phyloP scores from a whole-genome alignment of 1,140 invertebrate species.

The Sarcophaga bullata region DNA sequence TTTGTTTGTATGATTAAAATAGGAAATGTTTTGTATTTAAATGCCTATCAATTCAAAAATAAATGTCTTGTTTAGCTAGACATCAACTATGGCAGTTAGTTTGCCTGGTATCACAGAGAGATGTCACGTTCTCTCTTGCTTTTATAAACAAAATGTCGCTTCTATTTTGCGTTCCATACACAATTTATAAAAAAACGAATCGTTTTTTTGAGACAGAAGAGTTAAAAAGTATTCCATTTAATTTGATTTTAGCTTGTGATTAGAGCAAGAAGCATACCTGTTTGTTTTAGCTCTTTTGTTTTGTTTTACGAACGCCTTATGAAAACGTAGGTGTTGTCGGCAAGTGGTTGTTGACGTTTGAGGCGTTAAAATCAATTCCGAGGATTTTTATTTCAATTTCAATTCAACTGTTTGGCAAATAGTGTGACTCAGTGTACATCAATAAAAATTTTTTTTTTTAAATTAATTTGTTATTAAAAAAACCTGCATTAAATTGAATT shows the following conservation, averaged over 20 bases:
- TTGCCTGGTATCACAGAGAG: conserved; percentile 5
- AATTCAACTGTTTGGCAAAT: neutral
- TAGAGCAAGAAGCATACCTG: neutral
- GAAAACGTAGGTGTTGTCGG: conserved; percentile 22
- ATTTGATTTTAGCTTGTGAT: conserved; percentile 32
- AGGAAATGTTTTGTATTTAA: neutral
- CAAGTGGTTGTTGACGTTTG: conserved; percentile 20
- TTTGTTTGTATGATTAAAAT: conserved; percentile 17
- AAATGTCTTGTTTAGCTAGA: neutral
- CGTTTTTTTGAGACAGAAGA: neutral
- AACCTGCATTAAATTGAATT: no score
- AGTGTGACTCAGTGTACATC: neutral
- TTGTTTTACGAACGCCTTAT: neutral
- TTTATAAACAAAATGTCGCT: neutral
- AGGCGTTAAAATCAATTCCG: conserved; percentile 24
- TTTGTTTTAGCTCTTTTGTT: neutral
- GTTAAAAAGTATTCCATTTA: neutral
- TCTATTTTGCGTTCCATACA: no score
- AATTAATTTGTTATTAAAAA: no score
- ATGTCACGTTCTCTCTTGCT: neutral
- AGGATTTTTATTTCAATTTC: neutral
- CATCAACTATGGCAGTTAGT: neutral
- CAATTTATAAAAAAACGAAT: no score
- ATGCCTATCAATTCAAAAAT: neutral
- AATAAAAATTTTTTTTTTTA: no score